Percentiles rank a stretch among this genome's conserved stretches.
phyloP scores from a whole-genome alignment of 53 echinoderm and acorn worm species.

The Actinopyga echinites region DNA sequence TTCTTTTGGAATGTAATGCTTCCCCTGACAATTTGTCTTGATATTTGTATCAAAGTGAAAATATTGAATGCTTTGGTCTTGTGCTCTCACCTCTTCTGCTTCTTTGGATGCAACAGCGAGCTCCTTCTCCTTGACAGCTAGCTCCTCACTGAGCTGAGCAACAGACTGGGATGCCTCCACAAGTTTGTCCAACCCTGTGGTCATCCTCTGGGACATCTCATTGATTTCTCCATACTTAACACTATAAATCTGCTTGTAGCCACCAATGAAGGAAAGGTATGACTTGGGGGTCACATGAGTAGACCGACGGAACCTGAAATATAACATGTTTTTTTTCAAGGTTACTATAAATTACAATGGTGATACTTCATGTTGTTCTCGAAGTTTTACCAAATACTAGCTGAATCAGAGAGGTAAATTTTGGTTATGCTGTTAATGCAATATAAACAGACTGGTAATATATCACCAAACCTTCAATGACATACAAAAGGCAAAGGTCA shows the following conservation, averaged over 20 bases:
- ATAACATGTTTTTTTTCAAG: no score
- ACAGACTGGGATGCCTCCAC: slow-evolving; percentile 93
- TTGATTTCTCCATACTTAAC: slow-evolving; percentile 87
- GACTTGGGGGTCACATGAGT: slow-evolving; percentile 99
- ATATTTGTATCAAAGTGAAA: not conserved
- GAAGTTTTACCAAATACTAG: no score
- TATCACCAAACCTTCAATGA: no score
- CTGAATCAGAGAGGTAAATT: no score
- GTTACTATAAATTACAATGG: no score
- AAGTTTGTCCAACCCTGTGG: slow-evolving; percentile 95
- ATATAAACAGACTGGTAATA: no score
- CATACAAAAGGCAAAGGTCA: no score
- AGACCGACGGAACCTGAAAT: slow-evolving; percentile 88
- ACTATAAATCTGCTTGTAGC: slow-evolving; percentile 95
- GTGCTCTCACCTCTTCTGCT: slow-evolving; percentile 74
- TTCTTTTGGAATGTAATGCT: not conserved
- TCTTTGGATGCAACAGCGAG: slow-evolving; percentile 91
- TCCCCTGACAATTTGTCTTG: not conserved
- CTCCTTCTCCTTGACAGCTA: slow-evolving; percentile 95
- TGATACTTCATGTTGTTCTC: no score
- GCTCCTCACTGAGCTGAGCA: slow-evolving; percentile 80
- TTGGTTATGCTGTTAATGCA: no score
- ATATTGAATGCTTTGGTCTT: not conserved
- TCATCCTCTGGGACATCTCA: slow-evolving; percentile 93
- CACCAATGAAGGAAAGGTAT: slow-evolving; percentile 97